Conservation (phyloP, 2,888 invertebrate species). For the Dryomyza anilis region DNA sequence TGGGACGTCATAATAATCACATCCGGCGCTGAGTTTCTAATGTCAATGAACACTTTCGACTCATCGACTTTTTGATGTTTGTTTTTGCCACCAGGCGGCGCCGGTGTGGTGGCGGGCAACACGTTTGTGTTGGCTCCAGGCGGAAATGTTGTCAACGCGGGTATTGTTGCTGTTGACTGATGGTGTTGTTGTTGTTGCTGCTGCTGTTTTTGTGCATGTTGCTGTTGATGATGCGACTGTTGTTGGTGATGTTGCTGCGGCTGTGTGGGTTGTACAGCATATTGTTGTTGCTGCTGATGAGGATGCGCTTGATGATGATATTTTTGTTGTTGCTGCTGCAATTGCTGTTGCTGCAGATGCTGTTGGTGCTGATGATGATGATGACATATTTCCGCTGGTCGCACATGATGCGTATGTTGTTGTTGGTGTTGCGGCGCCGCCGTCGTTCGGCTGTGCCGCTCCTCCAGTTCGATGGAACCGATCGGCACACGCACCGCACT, state of each 20-base stretch:
- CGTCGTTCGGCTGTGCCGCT: slow-evolving; percentile 41
- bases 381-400: slow-evolving; percentile 49
- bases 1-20: slow-evolving; percentile 80
- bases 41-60: slow-evolving; percentile 76
- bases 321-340: slow-evolving; percentile 38
- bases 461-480: slow-evolving; percentile 55
- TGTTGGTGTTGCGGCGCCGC: slow-evolving; percentile 41
- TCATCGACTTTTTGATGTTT: slow-evolving; percentile 53
- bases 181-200: slow-evolving; percentile 38
- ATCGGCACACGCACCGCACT: slow-evolving; percentile 42
- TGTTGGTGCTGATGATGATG: slow-evolving; percentile 59
- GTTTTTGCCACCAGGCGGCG: slow-evolving; percentile 28
- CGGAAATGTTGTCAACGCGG: slow-evolving; percentile 36
- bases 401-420: slow-evolving; percentile 36
- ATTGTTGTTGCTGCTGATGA: slow-evolving; percentile 31
- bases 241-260: slow-evolving; percentile 38
- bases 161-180: slow-evolving; percentile 37
- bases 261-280: slow-evolving; percentile 35
- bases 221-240: slow-evolving; percentile 41
- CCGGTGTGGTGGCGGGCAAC: slow-evolving; percentile 1
- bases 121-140: slow-evolving; percentile 33
- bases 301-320: slow-evolving; percentile 30
- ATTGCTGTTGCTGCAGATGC: slow-evolving; percentile 51
- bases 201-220: slow-evolving; percentile 36
- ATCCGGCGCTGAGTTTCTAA: slow-evolving; percentile 87